These are phyloP conservation scores for Prorops nasuta DNA, from an alignment of 1,140 invertebrate species.

Conservation along the genomic window DNA sequence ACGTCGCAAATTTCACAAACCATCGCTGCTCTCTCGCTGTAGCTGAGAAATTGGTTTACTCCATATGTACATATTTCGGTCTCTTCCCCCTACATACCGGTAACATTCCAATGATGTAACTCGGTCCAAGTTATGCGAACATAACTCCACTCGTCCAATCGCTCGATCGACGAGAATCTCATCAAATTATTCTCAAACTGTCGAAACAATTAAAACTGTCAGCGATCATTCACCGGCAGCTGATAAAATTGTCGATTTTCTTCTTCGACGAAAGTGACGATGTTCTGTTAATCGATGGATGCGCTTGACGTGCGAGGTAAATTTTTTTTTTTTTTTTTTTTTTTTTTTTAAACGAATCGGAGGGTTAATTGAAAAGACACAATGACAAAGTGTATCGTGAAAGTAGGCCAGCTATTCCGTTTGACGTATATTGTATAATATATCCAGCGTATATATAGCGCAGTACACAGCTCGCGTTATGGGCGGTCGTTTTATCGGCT, in stretches of 20 bases:
- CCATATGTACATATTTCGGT: too few relatives aligned
- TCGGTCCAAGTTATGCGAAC: too few relatives aligned
- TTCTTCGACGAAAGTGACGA: too few relatives aligned
- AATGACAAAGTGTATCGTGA: not conserved
- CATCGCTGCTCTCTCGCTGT: not conserved
- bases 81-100: too few relatives aligned
- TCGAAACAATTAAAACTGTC: too few relatives aligned
- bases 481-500: slow-evolving; percentile 7
- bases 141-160: too few relatives aligned
- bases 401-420: not conserved
- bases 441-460: not conserved
- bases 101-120: too few relatives aligned
- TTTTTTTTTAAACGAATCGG: not conserved
- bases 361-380: not conserved
- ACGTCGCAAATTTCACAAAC: not conserved
- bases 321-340: not conserved
- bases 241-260: too few relatives aligned
- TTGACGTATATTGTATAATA: not conserved
- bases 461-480: not conserved
- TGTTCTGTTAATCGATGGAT: too few relatives aligned
- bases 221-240: too few relatives aligned
- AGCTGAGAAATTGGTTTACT: not conserved
- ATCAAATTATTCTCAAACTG: too few relatives aligned
- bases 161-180: too few relatives aligned
- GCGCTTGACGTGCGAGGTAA: not conserved